These are phyloP conservation scores for Hypocryptadius cinnamomeus DNA, from an alignment of 2,113 vertebrate genomes.

Conservation along the genomic window DNA sequence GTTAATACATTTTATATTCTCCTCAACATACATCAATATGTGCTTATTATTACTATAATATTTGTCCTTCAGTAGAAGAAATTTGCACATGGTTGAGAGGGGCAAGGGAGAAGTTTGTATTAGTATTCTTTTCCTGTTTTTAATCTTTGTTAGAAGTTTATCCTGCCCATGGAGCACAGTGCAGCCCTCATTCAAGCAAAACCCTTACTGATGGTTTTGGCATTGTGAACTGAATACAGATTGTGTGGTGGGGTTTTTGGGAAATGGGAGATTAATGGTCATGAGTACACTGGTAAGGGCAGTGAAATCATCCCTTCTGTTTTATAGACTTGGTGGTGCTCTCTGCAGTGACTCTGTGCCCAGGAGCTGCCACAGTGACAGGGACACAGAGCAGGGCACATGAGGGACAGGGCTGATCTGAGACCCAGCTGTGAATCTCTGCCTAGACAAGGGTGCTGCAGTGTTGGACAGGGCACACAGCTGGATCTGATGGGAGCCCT, in stretches of 20 bases:
- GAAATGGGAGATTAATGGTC: not conserved
- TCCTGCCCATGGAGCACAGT: not conserved
- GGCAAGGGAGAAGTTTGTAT: not conserved
- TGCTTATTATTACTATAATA: slow-evolving; percentile 19
- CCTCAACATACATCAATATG: slow-evolving; percentile 45
- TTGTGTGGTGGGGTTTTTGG: not conserved
- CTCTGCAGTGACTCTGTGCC: not conserved
- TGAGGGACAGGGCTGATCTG: fast-evolving
- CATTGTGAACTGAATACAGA: not conserved
- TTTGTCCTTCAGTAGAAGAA: slow-evolving; percentile 48
- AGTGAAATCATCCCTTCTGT: not conserved
- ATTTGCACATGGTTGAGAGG: not conserved
- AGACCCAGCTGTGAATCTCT: not conserved
- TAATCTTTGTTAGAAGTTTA: not conserved
- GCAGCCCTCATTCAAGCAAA: not conserved
- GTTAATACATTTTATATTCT: slow-evolving; percentile 48
- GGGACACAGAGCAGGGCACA: fast-evolving
- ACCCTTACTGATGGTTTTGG: not conserved
- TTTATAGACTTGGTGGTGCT: not conserved
- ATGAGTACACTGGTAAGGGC: not conserved
- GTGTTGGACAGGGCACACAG: not conserved
- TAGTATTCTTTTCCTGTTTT: not conserved
- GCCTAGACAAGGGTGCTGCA: not conserved
- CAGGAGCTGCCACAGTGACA: fast-evolving
- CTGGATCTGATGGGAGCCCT: not conserved